A percentile compares a stretch with the other conserved stretches of the same genome.
Conservation (phyloP, 2,888 invertebrate genomes). For the Eupsilia transversa region DNA sequence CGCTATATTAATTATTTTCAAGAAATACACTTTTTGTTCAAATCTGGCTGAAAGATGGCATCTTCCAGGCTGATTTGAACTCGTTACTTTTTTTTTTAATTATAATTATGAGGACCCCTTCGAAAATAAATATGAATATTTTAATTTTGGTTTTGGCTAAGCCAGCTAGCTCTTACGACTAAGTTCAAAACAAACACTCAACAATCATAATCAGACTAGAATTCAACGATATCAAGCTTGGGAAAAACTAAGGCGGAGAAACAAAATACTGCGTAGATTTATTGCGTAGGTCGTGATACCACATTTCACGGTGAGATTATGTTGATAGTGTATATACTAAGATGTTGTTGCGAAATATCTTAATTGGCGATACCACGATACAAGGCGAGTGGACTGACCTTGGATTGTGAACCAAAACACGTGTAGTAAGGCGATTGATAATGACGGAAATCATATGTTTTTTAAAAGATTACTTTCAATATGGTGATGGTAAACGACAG, state of each 20-base stretch:
- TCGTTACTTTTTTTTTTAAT: no score
- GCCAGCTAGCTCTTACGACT: not conserved
- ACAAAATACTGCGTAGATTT: slow-evolving; percentile 32
- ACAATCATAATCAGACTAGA: not conserved
- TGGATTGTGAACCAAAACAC: not conserved
- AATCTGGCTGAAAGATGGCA: no score
- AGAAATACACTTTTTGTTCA: no score
- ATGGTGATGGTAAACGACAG: no score
- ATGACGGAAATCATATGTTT: no score
- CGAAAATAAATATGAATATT: no score
- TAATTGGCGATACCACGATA: slow-evolving; percentile 1
- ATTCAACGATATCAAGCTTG: not conserved
- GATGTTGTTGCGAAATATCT: slow-evolving; percentile 18
- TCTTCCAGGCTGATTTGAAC: no score
- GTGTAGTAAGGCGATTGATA: not conserved
- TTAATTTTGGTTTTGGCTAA: no score
- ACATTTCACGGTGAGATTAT: slow-evolving; percentile 15
- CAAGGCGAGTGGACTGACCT: not conserved
- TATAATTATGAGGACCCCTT: no score
- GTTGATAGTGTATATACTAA: not conserved
- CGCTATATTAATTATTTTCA: no score
- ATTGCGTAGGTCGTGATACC: slow-evolving; percentile 38
- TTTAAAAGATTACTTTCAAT: no score
- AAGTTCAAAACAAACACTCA: not conserved
- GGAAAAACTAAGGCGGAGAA: not conserved